phyloP scores from a whole-genome alignment of 2,113 vertebrate species.

The Centropus unirufus region DNA sequence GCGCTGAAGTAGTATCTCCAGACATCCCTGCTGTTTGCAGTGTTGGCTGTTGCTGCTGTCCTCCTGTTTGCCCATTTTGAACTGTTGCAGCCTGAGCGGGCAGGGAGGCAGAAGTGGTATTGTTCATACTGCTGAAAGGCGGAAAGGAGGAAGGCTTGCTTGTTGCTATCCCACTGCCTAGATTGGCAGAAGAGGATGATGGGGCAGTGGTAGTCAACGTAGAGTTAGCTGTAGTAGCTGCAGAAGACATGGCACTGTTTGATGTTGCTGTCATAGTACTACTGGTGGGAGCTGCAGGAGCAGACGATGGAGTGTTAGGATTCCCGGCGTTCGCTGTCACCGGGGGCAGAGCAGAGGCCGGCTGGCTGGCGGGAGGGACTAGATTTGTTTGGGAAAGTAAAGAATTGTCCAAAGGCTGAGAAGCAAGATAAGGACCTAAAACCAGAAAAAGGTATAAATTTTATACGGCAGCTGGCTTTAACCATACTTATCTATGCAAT shows the following conservation, averaged over 20 bases:
- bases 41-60: conserved; percentile 78
- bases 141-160: conserved; percentile 89
- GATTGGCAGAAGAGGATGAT: conserved; percentile 81
- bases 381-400: conserved; percentile 90
- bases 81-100: conserved; percentile 77
- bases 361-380: conserved; percentile 79
- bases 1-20: conserved; percentile 80
- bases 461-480: background rate
- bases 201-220: conserved; percentile 74
- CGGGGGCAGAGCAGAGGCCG: conserved; percentile 80
- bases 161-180: conserved; percentile 77
- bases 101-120: conserved; percentile 70
- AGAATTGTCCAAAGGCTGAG: conserved; percentile 91
- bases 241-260: conserved; percentile 80
- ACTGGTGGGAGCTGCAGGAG: conserved; percentile 74
- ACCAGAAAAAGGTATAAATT: background rate
- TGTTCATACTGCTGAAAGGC: conserved; percentile 85
- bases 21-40: conserved; percentile 79
- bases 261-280: conserved; percentile 75
- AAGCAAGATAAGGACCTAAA: conserved; percentile 95
- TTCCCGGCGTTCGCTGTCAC: conserved; percentile 72
- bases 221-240: conserved; percentile 79
- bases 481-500: background rate
- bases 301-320: conserved; percentile 76
- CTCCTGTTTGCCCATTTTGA: conserved; percentile 85